phyloP scores from a whole-genome alignment of 53 echinoderm and acorn worm genomes.

The Temnopleurus reevesii region DNA sequence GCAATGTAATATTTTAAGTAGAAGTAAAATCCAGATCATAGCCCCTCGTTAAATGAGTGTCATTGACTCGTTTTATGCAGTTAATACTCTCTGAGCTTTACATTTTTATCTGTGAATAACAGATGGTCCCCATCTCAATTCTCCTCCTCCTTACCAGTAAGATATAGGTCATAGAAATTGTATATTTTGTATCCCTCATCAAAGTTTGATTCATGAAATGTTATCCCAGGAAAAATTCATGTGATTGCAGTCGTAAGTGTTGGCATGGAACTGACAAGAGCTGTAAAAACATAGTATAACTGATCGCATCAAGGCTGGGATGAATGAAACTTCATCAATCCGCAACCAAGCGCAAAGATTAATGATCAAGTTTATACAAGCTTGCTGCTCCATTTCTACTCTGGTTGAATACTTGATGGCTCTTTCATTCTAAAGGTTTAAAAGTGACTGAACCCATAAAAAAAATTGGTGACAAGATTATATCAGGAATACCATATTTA shows the following conservation, averaged over 20 bases:
- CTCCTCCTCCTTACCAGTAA: not conserved
- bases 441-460: too few relatives aligned
- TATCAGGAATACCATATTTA: too few relatives aligned
- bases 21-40: too few relatives aligned
- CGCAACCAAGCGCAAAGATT: not conserved
- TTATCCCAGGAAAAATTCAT: not conserved
- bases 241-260: conserved; percentile 7
- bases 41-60: too few relatives aligned
- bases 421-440: too few relatives aligned
- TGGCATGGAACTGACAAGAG: conserved; percentile 8
- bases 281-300: not conserved
- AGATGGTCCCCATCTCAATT: not conserved
- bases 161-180: not conserved
- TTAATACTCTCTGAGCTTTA: too few relatives aligned
- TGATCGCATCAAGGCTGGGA: not conserved
- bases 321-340: conserved; percentile 27
- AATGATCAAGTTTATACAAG: conserved; percentile 4
- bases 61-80: too few relatives aligned
- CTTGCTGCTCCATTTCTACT: too few relatives aligned
- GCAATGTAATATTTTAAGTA: too few relatives aligned
- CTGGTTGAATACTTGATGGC: too few relatives aligned
- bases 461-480: too few relatives aligned
- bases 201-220: not conserved
- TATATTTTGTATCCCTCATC: not conserved
- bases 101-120: not conserved